A percentile compares a stretch with the other conserved stretches of the same genome.
Conservation (phyloP, 2,797 vertebrate genomes). For the Bradypus variegatus region DNA sequence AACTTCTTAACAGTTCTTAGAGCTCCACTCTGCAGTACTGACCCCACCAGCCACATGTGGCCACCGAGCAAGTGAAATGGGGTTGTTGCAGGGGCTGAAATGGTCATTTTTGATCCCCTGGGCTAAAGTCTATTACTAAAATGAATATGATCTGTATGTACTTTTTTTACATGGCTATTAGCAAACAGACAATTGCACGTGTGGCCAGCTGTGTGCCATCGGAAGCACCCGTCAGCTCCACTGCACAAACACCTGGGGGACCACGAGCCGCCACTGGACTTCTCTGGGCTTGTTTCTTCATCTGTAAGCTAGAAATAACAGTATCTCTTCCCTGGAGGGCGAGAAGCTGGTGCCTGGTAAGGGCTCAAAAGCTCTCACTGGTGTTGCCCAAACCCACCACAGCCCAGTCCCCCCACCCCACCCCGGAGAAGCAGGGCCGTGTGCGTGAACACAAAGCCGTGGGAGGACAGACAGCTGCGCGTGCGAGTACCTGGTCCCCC, state of each 20-base stretch:
- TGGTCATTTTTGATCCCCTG: neutral
- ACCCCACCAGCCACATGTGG: neutral
- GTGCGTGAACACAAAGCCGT: accelerated
- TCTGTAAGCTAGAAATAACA: neutral
- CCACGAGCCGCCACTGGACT: neutral
- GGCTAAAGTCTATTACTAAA: neutral
- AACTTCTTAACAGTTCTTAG: neutral
- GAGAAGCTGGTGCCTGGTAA: neutral
- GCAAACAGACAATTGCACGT: neutral
- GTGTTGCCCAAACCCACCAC: neutral
- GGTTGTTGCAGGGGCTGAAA: neutral
- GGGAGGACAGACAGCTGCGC: neutral
- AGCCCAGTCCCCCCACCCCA: neutral
- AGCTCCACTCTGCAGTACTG: too few species aligned
- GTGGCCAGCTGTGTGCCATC: too few species aligned
- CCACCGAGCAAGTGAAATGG: neutral
- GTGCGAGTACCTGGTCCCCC: too few species aligned
- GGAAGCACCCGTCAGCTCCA: neutral
- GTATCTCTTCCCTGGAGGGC: neutral
- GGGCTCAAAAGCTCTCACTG: accelerated
- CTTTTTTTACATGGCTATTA: neutral
- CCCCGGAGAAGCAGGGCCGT: accelerated
- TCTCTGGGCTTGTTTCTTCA: neutral
- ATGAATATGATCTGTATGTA: neutral
- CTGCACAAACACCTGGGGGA: accelerated